Evolutionary conservation across 2,113 vertebrate genomes (phyloP).

Genomic region (Limnothrissa miodon): DNA sequence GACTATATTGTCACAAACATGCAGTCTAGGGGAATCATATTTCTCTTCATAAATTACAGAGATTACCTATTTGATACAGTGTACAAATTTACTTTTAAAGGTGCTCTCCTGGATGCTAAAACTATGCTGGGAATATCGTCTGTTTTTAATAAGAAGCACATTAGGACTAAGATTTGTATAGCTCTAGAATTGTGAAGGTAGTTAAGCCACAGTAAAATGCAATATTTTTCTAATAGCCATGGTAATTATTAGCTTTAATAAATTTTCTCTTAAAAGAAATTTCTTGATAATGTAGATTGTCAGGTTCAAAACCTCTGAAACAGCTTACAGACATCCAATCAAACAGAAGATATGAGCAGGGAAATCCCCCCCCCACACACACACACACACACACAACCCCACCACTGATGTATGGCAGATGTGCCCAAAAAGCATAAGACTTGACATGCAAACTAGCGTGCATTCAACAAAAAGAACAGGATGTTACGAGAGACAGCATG

Average conservation of each 20-base stretch:
- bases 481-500: not conserved
- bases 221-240: not conserved
- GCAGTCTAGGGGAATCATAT: not conserved
- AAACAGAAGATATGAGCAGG: not conserved
- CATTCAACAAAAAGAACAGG: slow-evolving; percentile 11
- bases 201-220: not conserved
- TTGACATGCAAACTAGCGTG: slow-evolving; percentile 17
- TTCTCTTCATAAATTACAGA: not conserved
- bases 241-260: not conserved
- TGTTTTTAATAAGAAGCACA: not conserved
- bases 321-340: not conserved
- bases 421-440: slow-evolving; percentile 8
- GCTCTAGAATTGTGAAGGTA: not conserved
- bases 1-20: slow-evolving; percentile 40
- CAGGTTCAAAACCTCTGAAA: not conserved
- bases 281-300: not conserved
- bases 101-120: not conserved
- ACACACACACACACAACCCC: too few relatives aligned
- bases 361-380: not conserved
- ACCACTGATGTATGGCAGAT: slow-evolving; percentile 3
- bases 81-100: not conserved
- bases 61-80: not conserved
- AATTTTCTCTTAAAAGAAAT: not conserved
- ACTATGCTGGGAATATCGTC: not conserved
- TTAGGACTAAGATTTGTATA: not conserved